A percentile compares a stretch with the other conserved stretches of the same genome.
These are phyloP conservation scores for Tetramorium alpestre DNA, from an alignment of 1,140 invertebrate genomes.

Conservation along the genomic window DNA sequence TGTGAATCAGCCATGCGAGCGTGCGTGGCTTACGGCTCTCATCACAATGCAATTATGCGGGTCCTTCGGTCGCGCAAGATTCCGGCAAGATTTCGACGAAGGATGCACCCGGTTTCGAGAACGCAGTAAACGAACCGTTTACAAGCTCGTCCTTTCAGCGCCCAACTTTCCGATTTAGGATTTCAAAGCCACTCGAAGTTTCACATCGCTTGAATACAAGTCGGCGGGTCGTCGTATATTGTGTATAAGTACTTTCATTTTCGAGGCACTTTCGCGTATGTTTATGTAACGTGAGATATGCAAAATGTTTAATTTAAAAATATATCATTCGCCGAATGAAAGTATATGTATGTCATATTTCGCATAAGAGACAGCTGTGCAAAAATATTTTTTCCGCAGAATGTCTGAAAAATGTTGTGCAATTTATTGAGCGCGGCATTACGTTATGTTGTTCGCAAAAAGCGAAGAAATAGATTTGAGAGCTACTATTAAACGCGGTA, in stretches of 20 bases:
- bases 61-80: constrained; percentile 40
- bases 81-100: constrained; percentile 3
- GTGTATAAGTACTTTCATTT: neutral
- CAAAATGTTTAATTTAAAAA: neutral
- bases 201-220: neutral
- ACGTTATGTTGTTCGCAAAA: neutral
- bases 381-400: neutral
- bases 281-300: neutral
- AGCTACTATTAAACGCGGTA: constrained; percentile 18
- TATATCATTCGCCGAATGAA: neutral
- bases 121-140: constrained; percentile 67
- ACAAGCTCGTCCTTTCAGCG: constrained; percentile 42
- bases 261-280: neutral
- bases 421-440: constrained; percentile 19
- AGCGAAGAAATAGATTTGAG: neutral
- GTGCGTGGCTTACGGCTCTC: constrained; percentile 7
- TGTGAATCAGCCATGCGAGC: constrained; percentile 50
- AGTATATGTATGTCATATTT: neutral
- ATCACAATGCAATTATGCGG: constrained; percentile 72
- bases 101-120: neutral
- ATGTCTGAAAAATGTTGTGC: neutral
- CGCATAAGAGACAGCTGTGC: neutral
- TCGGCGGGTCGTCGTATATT: neutral
- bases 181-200: neutral
- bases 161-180: neutral